Evolutionary conservation across 2,888 invertebrate genomes (phyloP), one percentile per base, ranked within the genome.

Genomic region (Alloplasta piceator): DNA sequence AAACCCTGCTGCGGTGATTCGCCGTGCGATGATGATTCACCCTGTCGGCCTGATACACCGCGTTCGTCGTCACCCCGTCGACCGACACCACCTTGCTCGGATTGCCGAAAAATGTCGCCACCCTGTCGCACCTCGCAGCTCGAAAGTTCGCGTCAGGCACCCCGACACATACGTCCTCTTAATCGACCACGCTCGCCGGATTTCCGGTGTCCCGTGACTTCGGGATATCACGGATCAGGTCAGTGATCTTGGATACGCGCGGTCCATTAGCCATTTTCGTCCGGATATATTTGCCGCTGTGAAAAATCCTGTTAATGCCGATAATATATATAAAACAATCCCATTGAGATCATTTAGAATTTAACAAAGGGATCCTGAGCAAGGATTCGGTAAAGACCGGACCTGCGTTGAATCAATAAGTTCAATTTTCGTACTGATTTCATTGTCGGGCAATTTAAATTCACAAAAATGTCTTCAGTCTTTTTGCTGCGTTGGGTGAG

Each of bases 171-270:
- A n/a, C 74, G 74, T 12, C 56, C 64, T 16, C 41, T 58, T 2
- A 70, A 64, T 74, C 56, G 64, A 16, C 41, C 80, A 3, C 74
- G 66, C 38, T 72, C 76, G 5, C 56, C 80, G 38, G 74, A 74
- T n/a, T 55, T 12, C 7, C 66, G 64, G 43, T 67, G 64, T 66
- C 64, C 64, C 14, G 43, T 55, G 12, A 67, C 75, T 4, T 67
- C 81, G 6, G 70, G 55, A 16, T 70, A 38, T 52, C 58, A 58
- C 75, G 66, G 77, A 76, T 67, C 84, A 83, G 84, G 83, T 83
- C 81, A 82, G 83, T 83, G 64, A 7, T 36, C 46, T 48, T 12
- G 26, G 52, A 63, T 26, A 56, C 46, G n/a, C 52, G 12, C 52
- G 60, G 7, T 52, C 12, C 16, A 52, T 60, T 60, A 14, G 60